Base-by-base conservation (phyloP, 1,140 invertebrate species). In the Bursaphelenchus mucronatus region DNA sequence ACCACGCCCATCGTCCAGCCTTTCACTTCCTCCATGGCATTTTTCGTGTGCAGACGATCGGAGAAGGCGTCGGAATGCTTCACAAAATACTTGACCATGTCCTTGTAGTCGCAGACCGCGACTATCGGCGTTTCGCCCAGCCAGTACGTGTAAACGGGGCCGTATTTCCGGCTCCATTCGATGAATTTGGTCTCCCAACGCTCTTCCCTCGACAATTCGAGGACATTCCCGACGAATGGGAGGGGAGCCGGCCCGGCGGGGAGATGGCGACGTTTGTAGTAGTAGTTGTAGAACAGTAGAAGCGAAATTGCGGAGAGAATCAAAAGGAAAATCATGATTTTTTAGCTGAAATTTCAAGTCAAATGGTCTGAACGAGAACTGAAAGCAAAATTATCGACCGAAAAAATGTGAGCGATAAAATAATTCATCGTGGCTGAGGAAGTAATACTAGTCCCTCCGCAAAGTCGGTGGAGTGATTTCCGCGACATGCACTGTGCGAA, bases 61-160 rank as follows among this genome's bases (percentile, higher is more conserved):
- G 64, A 39, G 63, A 45, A 73, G 13, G 5, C 43, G 0, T 74
- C 67, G 13, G 65, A 70, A 30, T 69, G 5, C 50, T 74, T 69
- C 1, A 69, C 67, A 17, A 69, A 74, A 9, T 46, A 19, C n/a
- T 69, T 70, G 15, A 68, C 41, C 43, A 66, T 56, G 11, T 21
- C 15, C 11, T 74, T 8, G 58, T 73, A 74, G 67, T 69, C 67
- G 8, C 11, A n/a, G 2, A 69, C 41, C 9, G 41, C 11, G 0
- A 69, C 65, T 8, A 69, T 40, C 8, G 67, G 72, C 9, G 54
- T 10, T 5, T 21, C 21, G n/a, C 67, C 67, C 46, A 70, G 10
- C 64, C 63, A 69, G 62, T 74, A 74, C 8, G 67, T 69, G 63
- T 73, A 69, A 17, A 69, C 62, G 9, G 63, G 3, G 10, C 64